These are phyloP conservation scores for Mystacides longicornis DNA, from an alignment of 2,888 invertebrate genomes.

Conservation along the genomic window DNA sequence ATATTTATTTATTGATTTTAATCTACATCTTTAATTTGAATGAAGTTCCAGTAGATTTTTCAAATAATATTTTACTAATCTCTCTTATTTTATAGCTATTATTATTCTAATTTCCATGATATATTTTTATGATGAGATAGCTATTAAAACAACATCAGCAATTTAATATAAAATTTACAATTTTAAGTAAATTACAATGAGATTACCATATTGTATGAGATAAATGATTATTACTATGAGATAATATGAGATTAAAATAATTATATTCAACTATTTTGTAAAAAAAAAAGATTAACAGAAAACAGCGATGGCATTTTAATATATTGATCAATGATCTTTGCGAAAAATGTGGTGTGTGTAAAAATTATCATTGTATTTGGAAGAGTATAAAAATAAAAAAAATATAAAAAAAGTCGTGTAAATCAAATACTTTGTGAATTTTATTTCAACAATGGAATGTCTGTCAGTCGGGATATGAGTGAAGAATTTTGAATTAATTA, in stretches of 20 bases:
- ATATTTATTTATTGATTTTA: neutral
- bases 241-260: neutral
- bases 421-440: no score
- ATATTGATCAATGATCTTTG: no score
- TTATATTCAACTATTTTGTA: neutral
- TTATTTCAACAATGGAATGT: no score
- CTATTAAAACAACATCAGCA: constrained; percentile 24
- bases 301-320: neutral
- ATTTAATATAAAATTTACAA: neutral
- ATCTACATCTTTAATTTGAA: neutral
- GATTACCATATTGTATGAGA: neutral
- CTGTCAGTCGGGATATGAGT: no score
- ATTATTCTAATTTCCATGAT: constrained; percentile 7
- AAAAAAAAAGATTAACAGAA: neutral
- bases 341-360: no score
- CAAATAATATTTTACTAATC: neutral
- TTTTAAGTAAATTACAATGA: neutral
- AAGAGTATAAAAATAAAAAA: no score
- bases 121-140: constrained; percentile 23
- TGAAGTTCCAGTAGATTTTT: neutral
- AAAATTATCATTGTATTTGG: no score
- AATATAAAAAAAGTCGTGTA: no score
- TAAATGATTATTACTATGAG: neutral
- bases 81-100: neutral
- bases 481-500: no score